Percentiles rank a stretch among this genome's conserved stretches.
Evolutionary conservation across 2,113 vertebrate species (phyloP).

Genomic region (Trichechus manatus): DNA sequence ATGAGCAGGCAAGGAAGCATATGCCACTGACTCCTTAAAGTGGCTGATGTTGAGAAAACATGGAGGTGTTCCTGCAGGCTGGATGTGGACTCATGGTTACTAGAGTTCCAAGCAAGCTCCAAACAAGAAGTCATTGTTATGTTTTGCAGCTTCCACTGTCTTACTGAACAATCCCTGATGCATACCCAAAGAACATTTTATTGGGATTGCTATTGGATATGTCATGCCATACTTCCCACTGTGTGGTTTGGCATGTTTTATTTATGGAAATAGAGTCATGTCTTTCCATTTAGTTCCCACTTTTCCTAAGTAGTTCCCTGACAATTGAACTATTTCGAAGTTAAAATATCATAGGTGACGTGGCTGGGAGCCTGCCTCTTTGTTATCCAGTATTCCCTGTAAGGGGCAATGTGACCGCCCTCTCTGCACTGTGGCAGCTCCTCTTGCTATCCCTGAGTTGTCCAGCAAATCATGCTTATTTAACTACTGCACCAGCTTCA

Average conservation of each 20-base stretch:
- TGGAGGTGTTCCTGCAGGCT: background rate
- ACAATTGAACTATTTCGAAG: background rate
- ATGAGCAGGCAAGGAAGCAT: background rate
- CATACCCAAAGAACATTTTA: background rate
- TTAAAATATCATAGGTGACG: background rate
- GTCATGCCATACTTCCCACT: background rate
- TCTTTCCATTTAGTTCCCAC: background rate
- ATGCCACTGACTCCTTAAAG: no score
- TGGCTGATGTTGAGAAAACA: background rate
- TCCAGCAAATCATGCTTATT: background rate
- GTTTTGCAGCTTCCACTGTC: background rate
- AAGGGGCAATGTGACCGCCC: background rate
- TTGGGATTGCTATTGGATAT: background rate
- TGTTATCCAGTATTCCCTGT: background rate
- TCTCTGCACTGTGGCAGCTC: background rate
- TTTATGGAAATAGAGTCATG: background rate
- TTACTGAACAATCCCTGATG: background rate
- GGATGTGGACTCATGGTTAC: background rate
- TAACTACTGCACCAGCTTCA: background rate
- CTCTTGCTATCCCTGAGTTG: background rate
- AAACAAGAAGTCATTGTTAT: background rate
- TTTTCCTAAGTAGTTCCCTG: slow-evolving; percentile 21
- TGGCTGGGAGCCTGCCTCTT: background rate
- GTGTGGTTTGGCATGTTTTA: background rate
- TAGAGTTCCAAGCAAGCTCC: background rate